These are phyloP conservation scores for Struthio camelus DNA, from an alignment of 2,113 vertebrate species.

Conservation along the genomic window DNA sequence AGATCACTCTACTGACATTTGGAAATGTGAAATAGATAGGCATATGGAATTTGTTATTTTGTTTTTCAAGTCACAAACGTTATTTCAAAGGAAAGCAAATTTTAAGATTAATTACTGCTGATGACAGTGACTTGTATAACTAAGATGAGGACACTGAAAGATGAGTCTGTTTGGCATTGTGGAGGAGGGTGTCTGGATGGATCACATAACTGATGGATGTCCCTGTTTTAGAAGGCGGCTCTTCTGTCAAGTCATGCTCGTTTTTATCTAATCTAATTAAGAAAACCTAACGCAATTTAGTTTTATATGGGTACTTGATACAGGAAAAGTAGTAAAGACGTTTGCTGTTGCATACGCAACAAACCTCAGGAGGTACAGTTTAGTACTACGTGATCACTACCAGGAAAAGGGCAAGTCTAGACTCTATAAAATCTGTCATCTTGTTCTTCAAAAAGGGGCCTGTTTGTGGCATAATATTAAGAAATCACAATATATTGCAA, in stretches of 20 bases:
- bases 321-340: no score
- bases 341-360: background rate
- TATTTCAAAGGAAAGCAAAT: background rate
- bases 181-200: background rate
- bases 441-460: background rate
- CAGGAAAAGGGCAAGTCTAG: background rate
- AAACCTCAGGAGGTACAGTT: background rate
- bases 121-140: background rate
- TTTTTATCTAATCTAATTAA: background rate
- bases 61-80: background rate
- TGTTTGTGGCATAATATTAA: background rate
- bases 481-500: background rate
- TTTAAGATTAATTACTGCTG: background rate
- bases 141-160: background rate
- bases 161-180: fast-evolving
- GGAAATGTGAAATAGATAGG: background rate
- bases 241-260: background rate
- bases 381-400: background rate
- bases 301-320: no score
- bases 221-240: background rate
- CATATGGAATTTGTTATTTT: background rate
- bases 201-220: background rate
- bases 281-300: background rate
- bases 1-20: background rate
- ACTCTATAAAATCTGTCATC: background rate